Evolutionary conservation across 2,113 vertebrate species (phyloP).

Genomic region (Urocynchramus pylzowi): DNA sequence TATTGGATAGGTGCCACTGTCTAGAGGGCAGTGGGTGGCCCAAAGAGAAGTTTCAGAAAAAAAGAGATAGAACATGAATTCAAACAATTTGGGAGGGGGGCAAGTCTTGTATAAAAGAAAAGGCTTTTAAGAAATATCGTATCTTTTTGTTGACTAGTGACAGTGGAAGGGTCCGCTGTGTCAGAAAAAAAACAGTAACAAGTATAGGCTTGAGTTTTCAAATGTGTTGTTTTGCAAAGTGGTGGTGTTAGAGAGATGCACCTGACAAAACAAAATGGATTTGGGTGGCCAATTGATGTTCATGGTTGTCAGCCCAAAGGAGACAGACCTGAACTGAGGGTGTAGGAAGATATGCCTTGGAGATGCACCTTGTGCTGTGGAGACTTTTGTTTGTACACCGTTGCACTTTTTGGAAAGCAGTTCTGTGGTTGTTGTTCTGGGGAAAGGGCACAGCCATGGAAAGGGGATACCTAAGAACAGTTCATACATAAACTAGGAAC

Average conservation of each 20-base stretch:
- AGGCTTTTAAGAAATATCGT: neutral
- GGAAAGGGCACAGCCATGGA: neutral
- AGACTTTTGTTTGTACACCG: neutral
- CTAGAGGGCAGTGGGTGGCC: slow-evolving; percentile 22
- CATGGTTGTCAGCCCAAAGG: neutral
- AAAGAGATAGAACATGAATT: neutral
- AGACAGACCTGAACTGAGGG: neutral
- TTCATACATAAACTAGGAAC: neutral
- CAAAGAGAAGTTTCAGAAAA: neutral
- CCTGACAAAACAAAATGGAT: neutral
- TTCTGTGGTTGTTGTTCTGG: neutral
- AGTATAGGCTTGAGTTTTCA: neutral
- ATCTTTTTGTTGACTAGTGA: neutral
- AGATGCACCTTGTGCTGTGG: neutral
- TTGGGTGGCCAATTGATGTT: neutral
- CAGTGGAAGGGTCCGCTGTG: neutral
- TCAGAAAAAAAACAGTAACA: neutral
- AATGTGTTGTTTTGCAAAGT: neutral
- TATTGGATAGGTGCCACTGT: neutral
- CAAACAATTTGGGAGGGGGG: rapidly evolving
- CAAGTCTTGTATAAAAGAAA: neutral
- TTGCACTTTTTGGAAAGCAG: neutral
- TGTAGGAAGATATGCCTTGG: neutral
- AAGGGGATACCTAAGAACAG: neutral
- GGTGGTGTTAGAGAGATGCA: neutral